A percentile compares a stretch with the other conserved stretches of the same genome.
phyloP scores from a whole-genome alignment of 1,140 invertebrate genomes.

The Aphis gossypii region DNA sequence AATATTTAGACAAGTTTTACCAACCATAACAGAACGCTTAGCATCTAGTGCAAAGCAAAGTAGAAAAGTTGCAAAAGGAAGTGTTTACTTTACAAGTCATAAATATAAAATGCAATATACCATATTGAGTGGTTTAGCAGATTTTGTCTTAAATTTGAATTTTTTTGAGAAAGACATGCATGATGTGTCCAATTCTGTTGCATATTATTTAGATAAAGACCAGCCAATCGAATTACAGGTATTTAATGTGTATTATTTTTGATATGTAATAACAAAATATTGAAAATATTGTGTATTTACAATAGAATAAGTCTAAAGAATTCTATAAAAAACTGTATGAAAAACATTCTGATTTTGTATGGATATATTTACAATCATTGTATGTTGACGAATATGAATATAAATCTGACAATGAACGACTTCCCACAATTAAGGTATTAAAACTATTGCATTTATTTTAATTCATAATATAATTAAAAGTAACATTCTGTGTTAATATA shows the following conservation, averaged over 20 bases:
- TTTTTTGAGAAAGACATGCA: conserved; percentile 67
- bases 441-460: not conserved
- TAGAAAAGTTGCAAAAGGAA: conserved; percentile 68
- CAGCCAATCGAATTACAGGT: conserved; percentile 73
- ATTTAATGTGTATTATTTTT: conserved; percentile 51
- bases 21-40: conserved; percentile 68
- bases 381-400: conserved; percentile 25
- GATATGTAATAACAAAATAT: not conserved
- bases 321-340: conserved; percentile 23
- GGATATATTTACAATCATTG: conserved; percentile 50
- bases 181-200: conserved; percentile 65
- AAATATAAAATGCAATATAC: conserved; percentile 70
- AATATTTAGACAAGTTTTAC: conserved; percentile 70
- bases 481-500: not conserved
- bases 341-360: conserved; percentile 37
- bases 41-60: conserved; percentile 67
- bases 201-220: conserved; percentile 68
- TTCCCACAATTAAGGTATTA: conserved; percentile 29
- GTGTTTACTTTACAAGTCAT: conserved; percentile 70
- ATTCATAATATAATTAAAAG: not conserved
- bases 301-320: conserved; percentile 30
- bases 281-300: not conserved
- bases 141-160: conserved; percentile 66
- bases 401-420: conserved; percentile 16
- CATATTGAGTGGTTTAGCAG: conserved; percentile 67